phyloP scores from a whole-genome alignment of 2,113 vertebrate species.

The Pongo abelii region DNA sequence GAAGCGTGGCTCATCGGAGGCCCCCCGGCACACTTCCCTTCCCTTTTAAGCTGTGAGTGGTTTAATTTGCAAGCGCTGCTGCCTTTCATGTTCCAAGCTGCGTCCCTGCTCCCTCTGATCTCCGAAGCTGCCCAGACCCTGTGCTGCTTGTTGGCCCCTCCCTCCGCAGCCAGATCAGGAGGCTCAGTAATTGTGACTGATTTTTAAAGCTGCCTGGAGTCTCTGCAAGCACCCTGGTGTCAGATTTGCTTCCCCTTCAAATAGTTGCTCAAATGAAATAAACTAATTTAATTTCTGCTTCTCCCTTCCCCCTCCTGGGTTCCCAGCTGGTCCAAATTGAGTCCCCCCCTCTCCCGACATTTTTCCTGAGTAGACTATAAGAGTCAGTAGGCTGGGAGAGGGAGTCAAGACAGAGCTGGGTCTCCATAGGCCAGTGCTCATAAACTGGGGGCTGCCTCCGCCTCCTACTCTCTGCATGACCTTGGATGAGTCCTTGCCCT shows the following conservation, averaged over 20 bases:
- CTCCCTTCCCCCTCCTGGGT: slow-evolving; percentile 44
- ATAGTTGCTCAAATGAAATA: slow-evolving; percentile 82
- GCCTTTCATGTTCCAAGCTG: slow-evolving; percentile 83
- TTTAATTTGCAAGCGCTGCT: slow-evolving; percentile 82
- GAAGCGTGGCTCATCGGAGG: not conserved
- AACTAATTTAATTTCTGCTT: slow-evolving; percentile 80
- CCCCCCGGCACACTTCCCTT: slow-evolving; percentile 71
- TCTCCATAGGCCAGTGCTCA: not conserved
- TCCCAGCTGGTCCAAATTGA: slow-evolving; percentile 22
- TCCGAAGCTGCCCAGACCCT: slow-evolving; percentile 76
- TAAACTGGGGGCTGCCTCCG: not conserved
- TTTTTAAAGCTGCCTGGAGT: slow-evolving; percentile 81
- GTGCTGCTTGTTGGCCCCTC: slow-evolving; percentile 79
- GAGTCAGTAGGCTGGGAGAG: not conserved
- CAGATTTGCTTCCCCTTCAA: slow-evolving; percentile 78
- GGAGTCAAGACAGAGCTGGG: not conserved
- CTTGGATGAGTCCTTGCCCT: not conserved
- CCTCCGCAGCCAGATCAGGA: slow-evolving; percentile 82
- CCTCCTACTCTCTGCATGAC: not conserved
- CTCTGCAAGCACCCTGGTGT: slow-evolving; percentile 66
- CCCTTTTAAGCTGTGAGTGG: slow-evolving; percentile 82
- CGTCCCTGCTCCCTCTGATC: slow-evolving; percentile 82
- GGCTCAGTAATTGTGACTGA: slow-evolving; percentile 81
- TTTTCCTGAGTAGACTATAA: not conserved
- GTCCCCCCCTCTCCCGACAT: not conserved